phyloP scores from a whole-genome alignment of 2,888 invertebrate species.

The Itoplectis maculator region DNA sequence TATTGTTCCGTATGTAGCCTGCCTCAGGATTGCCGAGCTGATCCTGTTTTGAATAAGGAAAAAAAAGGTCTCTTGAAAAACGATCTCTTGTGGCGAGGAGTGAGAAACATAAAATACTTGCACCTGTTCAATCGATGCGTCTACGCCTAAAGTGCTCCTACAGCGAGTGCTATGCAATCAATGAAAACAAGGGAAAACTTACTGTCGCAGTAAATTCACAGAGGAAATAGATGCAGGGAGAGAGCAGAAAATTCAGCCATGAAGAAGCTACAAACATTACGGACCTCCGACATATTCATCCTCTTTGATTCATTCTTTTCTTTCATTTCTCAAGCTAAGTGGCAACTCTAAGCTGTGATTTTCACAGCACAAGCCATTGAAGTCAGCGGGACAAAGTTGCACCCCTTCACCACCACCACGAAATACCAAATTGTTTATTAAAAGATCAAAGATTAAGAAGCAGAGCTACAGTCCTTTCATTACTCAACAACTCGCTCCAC shows the following conservation, averaged over 20 bases:
- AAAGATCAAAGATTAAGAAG: background rate
- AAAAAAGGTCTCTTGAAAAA: constrained; percentile 36
- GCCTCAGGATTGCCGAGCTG: constrained; percentile 95
- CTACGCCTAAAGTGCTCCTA: constrained; percentile 54
- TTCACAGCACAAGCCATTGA: constrained; percentile 19
- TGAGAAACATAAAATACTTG: constrained; percentile 39
- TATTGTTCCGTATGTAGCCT: constrained; percentile 98
- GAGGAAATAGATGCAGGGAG: constrained; percentile 26
- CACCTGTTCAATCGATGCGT: constrained; percentile 47
- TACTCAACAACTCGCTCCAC: too few species aligned
- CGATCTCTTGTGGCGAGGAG: constrained; percentile 7
- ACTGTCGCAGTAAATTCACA: constrained; percentile 49
- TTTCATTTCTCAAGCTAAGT: constrained; percentile 29
- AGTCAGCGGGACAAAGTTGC: constrained; percentile 47
- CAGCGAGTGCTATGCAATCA: constrained; percentile 38
- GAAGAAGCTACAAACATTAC: constrained; percentile 39
- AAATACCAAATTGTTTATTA: constrained; percentile 31
- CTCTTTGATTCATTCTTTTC: constrained; percentile 19
- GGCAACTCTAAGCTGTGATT: constrained; percentile 28
- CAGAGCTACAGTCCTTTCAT: too few species aligned
- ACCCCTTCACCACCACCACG: constrained; percentile 29
- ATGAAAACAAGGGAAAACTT: constrained; percentile 44
- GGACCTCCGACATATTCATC: background rate
- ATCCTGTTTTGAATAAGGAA: constrained; percentile 87
- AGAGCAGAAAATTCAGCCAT: constrained; percentile 46